These are phyloP conservation scores for Numida meleagris DNA, from an alignment of 2,113 vertebrate species.

Conservation along the genomic window DNA sequence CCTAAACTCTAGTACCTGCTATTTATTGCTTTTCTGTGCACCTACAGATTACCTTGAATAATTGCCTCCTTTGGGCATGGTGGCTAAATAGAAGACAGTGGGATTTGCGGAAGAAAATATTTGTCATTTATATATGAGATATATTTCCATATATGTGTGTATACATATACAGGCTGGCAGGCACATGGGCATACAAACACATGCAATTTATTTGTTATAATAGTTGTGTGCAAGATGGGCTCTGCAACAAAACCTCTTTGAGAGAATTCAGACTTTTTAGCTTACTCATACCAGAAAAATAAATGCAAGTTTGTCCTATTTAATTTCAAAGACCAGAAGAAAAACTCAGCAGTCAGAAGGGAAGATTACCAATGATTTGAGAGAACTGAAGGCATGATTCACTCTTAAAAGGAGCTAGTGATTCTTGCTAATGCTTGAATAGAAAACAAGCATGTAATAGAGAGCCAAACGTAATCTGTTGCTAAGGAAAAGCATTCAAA, in stretches of 20 bases:
- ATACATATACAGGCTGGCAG: not conserved
- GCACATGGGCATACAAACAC: not conserved
- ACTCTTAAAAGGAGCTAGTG: not conserved
- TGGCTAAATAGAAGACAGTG: not conserved
- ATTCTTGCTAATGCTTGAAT: not conserved
- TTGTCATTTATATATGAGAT: not conserved
- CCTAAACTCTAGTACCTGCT: not conserved
- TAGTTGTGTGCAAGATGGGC: not conserved
- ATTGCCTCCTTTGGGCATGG: not conserved
- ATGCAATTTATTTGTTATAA: not conserved
- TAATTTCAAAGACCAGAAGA: not conserved
- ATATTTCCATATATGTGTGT: not conserved
- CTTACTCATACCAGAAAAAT: not conserved
- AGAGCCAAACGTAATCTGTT: not conserved
- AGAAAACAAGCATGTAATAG: not conserved
- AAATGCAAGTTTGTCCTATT: not conserved
- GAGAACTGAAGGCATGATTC: fast-evolving
- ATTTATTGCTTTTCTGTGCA: not conserved
- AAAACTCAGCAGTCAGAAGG: not conserved
- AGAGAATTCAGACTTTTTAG: not conserved
- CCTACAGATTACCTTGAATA: not conserved
- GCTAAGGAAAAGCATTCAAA: not conserved
- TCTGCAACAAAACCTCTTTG: not conserved
- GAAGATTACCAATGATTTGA: not conserved
- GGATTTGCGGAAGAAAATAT: not conserved